phyloP scores from a whole-genome alignment of 2,888 invertebrate species.

The Agrotis puta region DNA sequence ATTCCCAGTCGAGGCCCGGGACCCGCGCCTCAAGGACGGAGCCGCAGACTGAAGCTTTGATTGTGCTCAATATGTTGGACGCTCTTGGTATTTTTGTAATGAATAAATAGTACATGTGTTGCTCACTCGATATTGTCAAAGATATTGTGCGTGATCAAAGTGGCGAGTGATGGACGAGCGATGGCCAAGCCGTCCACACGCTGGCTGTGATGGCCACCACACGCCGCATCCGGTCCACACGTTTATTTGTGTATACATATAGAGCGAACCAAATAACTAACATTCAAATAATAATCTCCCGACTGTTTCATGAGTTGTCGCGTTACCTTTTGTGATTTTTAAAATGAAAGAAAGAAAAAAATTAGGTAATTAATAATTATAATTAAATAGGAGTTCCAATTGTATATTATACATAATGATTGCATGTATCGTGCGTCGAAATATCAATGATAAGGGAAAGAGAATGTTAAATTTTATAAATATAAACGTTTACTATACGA shows the following conservation, averaged over 20 bases:
- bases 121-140: slow-evolving; percentile 54
- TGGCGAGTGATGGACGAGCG: slow-evolving; percentile 45
- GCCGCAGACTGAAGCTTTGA: slow-evolving; percentile 55
- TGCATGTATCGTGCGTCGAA: slow-evolving; percentile 80
- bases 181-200: slow-evolving; percentile 32
- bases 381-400: slow-evolving; percentile 90
- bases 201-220: slow-evolving; percentile 14
- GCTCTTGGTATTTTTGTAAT: slow-evolving; percentile 56
- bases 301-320: slow-evolving; percentile 82
- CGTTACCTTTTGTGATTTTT: slow-evolving; percentile 90
- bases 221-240: slow-evolving; percentile 55
- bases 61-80: slow-evolving; percentile 56
- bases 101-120: slow-evolving; percentile 47
- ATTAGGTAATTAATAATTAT: slow-evolving; percentile 89
- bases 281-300: slow-evolving; percentile 71
- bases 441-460: slow-evolving; percentile 69
- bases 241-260: slow-evolving; percentile 57
- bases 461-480: slow-evolving; percentile 69
- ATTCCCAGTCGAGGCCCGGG: slow-evolving; percentile 51
- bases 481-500: slow-evolving; percentile 66
- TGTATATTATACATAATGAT: slow-evolving; percentile 89
- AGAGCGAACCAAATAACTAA: slow-evolving; percentile 58
- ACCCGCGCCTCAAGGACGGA: slow-evolving; percentile 24
- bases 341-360: slow-evolving; percentile 77
- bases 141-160: slow-evolving; percentile 53